These are phyloP conservation scores for Halcyon chelicuti DNA, from an alignment of 2,797 vertebrate genomes.

Conservation along the genomic window DNA sequence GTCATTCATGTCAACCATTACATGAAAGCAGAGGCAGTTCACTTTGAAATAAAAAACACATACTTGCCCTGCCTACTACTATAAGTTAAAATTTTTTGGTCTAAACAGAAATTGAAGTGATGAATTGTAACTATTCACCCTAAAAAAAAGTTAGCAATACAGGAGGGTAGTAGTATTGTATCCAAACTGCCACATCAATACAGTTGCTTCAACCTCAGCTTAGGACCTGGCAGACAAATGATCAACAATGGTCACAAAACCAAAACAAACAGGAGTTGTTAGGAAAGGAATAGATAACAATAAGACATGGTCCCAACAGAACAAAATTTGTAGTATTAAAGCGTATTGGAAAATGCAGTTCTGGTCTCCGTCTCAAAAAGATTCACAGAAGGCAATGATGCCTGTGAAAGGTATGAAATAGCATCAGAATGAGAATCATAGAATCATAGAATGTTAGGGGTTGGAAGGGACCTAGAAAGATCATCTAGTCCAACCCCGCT, in stretches of 20 bases:
- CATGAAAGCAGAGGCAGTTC: not conserved
- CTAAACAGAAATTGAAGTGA: not conserved
- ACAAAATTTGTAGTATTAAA: not conserved
- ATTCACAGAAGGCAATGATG: not conserved
- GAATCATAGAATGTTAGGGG: too few relatives aligned
- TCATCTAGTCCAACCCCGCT: too few relatives aligned
- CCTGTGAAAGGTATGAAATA: not conserved
- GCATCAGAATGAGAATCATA: not conserved
- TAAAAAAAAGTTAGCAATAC: not conserved
- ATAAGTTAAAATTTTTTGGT: not conserved
- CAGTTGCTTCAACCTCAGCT: not conserved
- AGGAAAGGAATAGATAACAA: not conserved
- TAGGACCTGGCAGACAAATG: not conserved
- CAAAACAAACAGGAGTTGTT: not conserved
- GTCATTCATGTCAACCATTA: not conserved
- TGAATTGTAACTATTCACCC: not conserved
- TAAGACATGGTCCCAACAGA: not conserved
- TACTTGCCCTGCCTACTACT: not conserved
- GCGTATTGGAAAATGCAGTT: not conserved
- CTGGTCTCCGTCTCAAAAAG: not conserved
- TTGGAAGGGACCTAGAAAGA: too few relatives aligned
- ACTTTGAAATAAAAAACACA: not conserved
- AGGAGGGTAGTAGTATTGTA: not conserved
- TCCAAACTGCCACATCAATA: not conserved
- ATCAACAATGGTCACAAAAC: not conserved